These are phyloP conservation scores for Ictalurus furcatus DNA, from an alignment of 2,113 vertebrate genomes.

Conservation along the genomic window DNA sequence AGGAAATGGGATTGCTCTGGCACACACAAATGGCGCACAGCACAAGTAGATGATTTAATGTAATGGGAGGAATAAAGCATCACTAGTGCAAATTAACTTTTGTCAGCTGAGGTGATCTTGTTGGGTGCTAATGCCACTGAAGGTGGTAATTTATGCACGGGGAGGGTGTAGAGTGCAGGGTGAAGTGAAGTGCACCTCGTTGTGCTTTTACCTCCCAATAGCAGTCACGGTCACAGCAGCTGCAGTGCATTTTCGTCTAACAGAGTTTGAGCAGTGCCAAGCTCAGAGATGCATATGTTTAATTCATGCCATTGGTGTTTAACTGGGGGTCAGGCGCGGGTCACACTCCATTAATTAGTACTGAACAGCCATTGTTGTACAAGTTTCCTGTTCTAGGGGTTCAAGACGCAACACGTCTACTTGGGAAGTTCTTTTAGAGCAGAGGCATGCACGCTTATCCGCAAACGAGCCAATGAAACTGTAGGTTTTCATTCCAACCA, in stretches of 20 bases:
- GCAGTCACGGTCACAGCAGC: slow-evolving; percentile 54
- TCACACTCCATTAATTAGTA: slow-evolving; percentile 79
- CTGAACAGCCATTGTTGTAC: slow-evolving; percentile 69
- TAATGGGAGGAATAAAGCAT: slow-evolving; percentile 81
- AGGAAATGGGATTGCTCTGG: slow-evolving; percentile 39
- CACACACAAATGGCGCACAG: slow-evolving; percentile 34
- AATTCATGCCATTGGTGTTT: slow-evolving; percentile 76
- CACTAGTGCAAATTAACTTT: slow-evolving; percentile 83
- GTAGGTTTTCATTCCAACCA: not conserved
- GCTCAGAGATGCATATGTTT: slow-evolving; percentile 71
- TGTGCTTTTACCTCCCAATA: slow-evolving; percentile 65
- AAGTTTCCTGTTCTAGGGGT: slow-evolving; percentile 67
- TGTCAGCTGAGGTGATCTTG: slow-evolving; percentile 79
- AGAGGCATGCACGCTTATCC: not conserved
- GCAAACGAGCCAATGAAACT: not conserved
- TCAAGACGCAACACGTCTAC: slow-evolving; percentile 29
- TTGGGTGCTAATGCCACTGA: slow-evolving; percentile 70
- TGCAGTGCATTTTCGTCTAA: slow-evolving; percentile 58
- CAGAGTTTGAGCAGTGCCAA: slow-evolving; percentile 57
- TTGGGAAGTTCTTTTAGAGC: not conserved
- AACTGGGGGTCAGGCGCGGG: slow-evolving; percentile 68
- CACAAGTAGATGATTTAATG: slow-evolving; percentile 76
- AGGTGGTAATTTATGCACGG: slow-evolving; percentile 76
- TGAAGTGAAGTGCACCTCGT: slow-evolving; percentile 63
- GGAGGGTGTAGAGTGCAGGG: slow-evolving; percentile 52